Base-by-base conservation (phyloP, 2,888 invertebrate species). In the Amiota communis region DNA sequence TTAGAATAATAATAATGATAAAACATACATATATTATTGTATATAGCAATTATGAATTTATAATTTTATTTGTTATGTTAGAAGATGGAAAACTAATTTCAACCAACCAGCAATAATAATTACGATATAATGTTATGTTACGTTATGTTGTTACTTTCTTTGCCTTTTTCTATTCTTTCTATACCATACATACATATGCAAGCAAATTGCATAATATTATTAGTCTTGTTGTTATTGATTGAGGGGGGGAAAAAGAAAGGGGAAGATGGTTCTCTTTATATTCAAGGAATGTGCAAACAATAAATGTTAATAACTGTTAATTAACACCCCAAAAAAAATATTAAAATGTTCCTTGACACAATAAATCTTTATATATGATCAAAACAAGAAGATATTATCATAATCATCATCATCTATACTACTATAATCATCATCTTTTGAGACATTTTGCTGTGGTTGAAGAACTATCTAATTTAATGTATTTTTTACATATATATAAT, bases 11-110 rank as follows among this genome's bases (percentile, higher is more conserved):
- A 57, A n/a, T n/a, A n/a, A n/a, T n/a, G n/a, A n/a, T n/a, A n/a
- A n/a, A 15, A 15, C 15, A 15, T 57, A 20, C 8, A 57, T 9
- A 57, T 57, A 17, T 57, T 15, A 10, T 17, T 57, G 17, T 57
- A 17, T 2, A 57, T 57, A 57, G 53, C 12, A n/a, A 53, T 13
- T 53, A 6, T 57, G 15, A 15, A 20, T 57, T 57, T 57, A 57
- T 20, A 57, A 57, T 67, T 51, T 67, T 51, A 67, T 65, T 65
- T 63, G 36, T 36, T 36, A n/a, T n/a, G n/a, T n/a, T n/a, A n/a
- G n/a, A n/a, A 36, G 36, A 36, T 36, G 36, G 36, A 36, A 36
- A 36, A 36, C 36, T 36, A 36, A 36, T 6, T 36, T 36, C 36
- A 36, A 36, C 36, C 36, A 36, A 36, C 36, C 36, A 36, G 36